Evolutionary conservation across 2,888 invertebrate genomes (phyloP).

Genomic region (Lepidocyrtinus sp.): DNA sequence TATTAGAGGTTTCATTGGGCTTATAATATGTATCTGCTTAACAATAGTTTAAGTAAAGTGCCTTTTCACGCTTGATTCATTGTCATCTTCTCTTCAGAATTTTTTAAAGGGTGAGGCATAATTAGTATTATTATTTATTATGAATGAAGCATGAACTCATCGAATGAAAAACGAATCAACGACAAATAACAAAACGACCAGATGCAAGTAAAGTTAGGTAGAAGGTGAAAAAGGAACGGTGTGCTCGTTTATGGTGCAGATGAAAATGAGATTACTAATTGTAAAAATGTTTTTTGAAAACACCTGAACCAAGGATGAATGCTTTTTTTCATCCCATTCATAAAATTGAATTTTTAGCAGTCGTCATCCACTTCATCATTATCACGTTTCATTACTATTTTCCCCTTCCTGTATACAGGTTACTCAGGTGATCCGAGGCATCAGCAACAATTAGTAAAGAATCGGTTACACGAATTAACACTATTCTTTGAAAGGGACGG

Average conservation of each 20-base stretch:
- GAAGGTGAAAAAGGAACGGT: background rate
- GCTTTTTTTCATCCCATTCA: background rate
- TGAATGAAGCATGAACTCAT: slow-evolving; percentile 49
- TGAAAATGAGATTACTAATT: background rate
- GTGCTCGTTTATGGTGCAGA: background rate
- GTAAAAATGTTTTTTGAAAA: background rate
- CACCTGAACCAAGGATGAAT: slow-evolving; percentile 35
- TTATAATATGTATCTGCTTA: too few species aligned
- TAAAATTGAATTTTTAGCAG: slow-evolving; percentile 16
- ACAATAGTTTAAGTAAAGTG: background rate
- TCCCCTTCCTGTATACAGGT: slow-evolving; percentile 1
- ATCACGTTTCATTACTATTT: slow-evolving; percentile 35
- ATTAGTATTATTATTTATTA: slow-evolving; percentile 12
- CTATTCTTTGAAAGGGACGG: background rate
- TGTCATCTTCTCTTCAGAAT: slow-evolving; percentile 9
- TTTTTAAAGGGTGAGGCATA: slow-evolving; percentile 44
- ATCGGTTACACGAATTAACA: slow-evolving; percentile 39
- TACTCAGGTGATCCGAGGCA: background rate
- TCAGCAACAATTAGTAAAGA: slow-evolving; percentile 47
- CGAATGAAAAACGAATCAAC: background rate
- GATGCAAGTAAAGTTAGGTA: background rate
- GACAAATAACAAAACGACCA: background rate
- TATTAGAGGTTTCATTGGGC: too few species aligned
- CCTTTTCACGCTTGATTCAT: slow-evolving; percentile 41
- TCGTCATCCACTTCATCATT: slow-evolving; percentile 22